Percentiles rank a stretch among this genome's conserved stretches.
Conservation (phyloP, 2,888 invertebrate species). For the Abscondita cerata region DNA sequence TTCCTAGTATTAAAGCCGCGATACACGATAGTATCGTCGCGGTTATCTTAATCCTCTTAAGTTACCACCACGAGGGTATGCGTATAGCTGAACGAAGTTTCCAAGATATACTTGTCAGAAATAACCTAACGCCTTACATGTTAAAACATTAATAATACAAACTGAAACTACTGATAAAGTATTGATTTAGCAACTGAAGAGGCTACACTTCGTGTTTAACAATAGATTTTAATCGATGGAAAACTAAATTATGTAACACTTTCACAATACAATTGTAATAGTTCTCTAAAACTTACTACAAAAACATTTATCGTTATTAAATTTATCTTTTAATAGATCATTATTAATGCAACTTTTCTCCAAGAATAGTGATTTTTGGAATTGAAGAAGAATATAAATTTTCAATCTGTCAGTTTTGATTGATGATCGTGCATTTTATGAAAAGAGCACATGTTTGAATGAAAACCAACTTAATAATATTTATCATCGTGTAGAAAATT, state of each 20-base stretch:
- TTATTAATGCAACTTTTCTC: not conserved
- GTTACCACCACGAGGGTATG: slow-evolving; percentile 23
- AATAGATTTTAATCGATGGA: slow-evolving; percentile 25
- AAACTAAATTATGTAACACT: slow-evolving; percentile 9
- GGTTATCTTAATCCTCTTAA: slow-evolving; percentile 36
- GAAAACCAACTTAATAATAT: slow-evolving; percentile 7
- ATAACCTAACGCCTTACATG: slow-evolving; percentile 36
- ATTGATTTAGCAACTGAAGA: slow-evolving; percentile 30
- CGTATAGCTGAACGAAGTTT: slow-evolving; percentile 23
- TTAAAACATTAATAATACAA: slow-evolving; percentile 43
- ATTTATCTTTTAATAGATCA: too few species aligned
- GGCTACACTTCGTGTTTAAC: slow-evolving; percentile 22
- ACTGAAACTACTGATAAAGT: slow-evolving; percentile 26
- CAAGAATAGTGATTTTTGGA: not conserved
- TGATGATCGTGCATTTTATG: slow-evolving; percentile 5
- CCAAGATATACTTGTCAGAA: slow-evolving; percentile 26
- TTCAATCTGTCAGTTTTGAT: slow-evolving; percentile 7
- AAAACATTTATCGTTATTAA: too few species aligned
- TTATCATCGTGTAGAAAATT: slow-evolving; percentile 4
- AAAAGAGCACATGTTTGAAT: not conserved
- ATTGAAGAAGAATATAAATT: slow-evolving; percentile 7
- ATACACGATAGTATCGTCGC: slow-evolving; percentile 39
- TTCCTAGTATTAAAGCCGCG: slow-evolving; percentile 42
- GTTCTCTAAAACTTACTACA: too few species aligned
- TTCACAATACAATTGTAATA: too few species aligned